phyloP scores from a whole-genome alignment of 2,888 invertebrate genomes.

The Pyrocoelia pectoralis region DNA sequence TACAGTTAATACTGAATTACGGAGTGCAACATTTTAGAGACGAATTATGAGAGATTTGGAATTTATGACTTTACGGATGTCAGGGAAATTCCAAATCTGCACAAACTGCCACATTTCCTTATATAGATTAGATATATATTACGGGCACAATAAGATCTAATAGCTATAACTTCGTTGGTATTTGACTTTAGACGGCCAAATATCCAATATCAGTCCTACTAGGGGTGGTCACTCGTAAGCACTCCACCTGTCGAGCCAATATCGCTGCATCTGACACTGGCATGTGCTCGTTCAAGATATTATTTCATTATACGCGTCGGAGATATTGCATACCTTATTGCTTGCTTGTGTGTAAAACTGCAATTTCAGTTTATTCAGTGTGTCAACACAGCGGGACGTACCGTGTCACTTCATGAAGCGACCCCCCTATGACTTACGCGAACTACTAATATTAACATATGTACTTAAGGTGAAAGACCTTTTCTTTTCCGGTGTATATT shows the following conservation, averaged over 20 bases:
- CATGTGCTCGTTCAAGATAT: constrained; percentile 40
- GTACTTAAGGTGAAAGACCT: constrained; percentile 32
- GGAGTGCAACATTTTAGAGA: constrained; percentile 42
- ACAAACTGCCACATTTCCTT: constrained; percentile 39
- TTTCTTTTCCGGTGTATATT: constrained; percentile 21
- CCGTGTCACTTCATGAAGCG: constrained; percentile 38
- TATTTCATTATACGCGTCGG: constrained; percentile 42
- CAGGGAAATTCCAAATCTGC: constrained; percentile 40
- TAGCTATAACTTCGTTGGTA: constrained; percentile 36
- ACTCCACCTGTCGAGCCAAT: constrained; percentile 40
- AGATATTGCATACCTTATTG: constrained; percentile 41
- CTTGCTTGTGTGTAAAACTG: constrained; percentile 39
- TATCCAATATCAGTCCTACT: constrained; percentile 38
- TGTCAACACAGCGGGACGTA: constrained; percentile 42
- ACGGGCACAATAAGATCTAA: constrained; percentile 37
- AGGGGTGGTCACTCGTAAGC: constrained; percentile 35
- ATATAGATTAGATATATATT: constrained; percentile 38
- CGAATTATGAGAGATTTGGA: constrained; percentile 44
- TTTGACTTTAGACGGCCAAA: constrained; percentile 42
- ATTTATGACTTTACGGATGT: constrained; percentile 39
- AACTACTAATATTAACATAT: constrained; percentile 26
- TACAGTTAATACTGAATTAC: constrained; percentile 40
- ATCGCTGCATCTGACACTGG: constrained; percentile 39
- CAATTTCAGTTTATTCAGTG: constrained; percentile 43
- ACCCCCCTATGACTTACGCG: constrained; percentile 24